phyloP scores from a whole-genome alignment of 2,113 vertebrate species.

The Eira barbara region DNA sequence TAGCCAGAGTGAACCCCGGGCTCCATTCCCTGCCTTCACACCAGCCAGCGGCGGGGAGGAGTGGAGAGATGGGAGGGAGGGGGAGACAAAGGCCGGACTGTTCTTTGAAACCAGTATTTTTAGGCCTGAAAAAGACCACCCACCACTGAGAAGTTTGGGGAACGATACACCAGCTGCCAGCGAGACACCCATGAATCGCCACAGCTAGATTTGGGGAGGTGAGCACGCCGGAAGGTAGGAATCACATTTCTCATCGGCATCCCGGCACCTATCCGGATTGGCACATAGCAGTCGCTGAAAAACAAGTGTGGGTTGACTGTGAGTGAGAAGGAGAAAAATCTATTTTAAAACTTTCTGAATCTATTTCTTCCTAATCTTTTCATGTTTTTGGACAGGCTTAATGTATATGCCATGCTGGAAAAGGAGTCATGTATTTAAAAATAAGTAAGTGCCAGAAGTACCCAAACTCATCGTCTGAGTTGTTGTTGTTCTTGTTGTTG shows the following conservation, averaged over 20 bases:
- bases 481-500: too few relatives aligned
- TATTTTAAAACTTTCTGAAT: not conserved
- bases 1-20: fast-evolving
- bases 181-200: not conserved
- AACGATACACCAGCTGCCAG: not conserved
- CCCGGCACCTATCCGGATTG: not conserved
- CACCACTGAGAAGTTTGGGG: not conserved
- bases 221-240: not conserved
- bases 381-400: not conserved
- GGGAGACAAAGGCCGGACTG: not conserved
- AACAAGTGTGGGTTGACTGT: not conserved
- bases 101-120: not conserved
- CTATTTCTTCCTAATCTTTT: not conserved
- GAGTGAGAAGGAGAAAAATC: not conserved
- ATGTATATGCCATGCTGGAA: not conserved
- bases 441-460: not conserved
- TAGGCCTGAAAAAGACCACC: not conserved
- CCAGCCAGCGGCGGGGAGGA: not conserved
- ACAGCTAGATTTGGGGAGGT: not conserved
- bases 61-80: not conserved
- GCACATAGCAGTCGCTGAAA: not conserved
- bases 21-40: not conserved
- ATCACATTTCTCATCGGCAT: not conserved
- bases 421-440: conserved; percentile 1
- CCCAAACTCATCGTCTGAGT: not conserved